A percentile compares a stretch with the other conserved stretches of the same genome.
These are phyloP conservation scores for Ricordea florida DNA, from an alignment of 92 coral and sea anemone species.

Conservation along the genomic window DNA sequence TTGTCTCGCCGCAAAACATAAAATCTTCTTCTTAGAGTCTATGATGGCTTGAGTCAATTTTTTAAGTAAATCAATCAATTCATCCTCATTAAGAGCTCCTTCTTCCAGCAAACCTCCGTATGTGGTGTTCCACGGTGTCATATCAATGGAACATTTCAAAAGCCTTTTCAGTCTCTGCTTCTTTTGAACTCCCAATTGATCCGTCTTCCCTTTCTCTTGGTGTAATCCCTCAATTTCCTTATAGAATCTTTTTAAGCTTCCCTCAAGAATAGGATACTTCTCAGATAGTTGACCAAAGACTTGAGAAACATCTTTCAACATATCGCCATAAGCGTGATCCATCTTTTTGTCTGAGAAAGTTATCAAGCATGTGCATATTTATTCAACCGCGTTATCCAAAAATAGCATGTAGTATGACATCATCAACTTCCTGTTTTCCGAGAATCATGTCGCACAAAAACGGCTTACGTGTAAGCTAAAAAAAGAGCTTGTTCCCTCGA, in stretches of 20 bases:
- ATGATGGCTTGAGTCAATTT: not conserved
- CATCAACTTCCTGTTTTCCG: too few species aligned
- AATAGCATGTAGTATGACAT: too few species aligned
- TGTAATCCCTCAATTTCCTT: not conserved
- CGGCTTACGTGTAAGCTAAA: too few species aligned
- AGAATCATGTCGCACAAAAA: too few species aligned
- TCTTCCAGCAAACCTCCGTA: not conserved
- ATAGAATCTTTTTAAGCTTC: not conserved
- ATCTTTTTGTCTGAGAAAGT: too few species aligned
- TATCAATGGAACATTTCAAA: slow-evolving; percentile 9
- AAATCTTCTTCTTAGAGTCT: not conserved
- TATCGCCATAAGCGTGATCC: too few species aligned
- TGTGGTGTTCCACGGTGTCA: not conserved
- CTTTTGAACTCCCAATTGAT: not conserved
- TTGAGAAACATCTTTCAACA: slow-evolving; percentile 8
- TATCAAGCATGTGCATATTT: too few species aligned
- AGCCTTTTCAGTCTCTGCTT: not conserved
- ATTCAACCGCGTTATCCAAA: too few species aligned
- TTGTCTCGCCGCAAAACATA: slow-evolving; percentile 1
- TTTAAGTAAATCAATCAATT: not conserved
- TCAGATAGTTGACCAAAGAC: not conserved
- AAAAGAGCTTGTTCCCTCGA: too few species aligned
- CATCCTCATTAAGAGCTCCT: not conserved
- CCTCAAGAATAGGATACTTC: slow-evolving; percentile 5
- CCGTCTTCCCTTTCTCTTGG: not conserved